phyloP scores from a whole-genome alignment of 92 coral and sea anemone genomes.

The Epizoanthus scotinus region DNA sequence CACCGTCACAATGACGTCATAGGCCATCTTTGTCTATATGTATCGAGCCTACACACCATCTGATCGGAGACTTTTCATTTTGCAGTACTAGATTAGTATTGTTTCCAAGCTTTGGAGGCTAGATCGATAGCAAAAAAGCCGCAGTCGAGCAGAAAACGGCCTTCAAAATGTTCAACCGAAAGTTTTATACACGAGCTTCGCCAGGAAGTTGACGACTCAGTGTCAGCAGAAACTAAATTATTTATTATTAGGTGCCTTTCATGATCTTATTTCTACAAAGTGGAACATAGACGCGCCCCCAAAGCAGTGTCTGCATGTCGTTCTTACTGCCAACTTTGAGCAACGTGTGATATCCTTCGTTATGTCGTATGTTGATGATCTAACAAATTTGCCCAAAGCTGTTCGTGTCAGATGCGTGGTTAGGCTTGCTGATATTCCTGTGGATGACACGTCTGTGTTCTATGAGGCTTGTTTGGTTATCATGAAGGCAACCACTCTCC shows the following conservation, averaged over 20 bases:
- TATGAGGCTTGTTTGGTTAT: neutral
- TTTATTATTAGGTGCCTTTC: neutral
- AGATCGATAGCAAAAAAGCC: too few relatives aligned
- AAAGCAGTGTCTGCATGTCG: too few relatives aligned
- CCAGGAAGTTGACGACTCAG: neutral
- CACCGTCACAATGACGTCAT: too few relatives aligned
- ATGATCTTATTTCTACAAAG: neutral
- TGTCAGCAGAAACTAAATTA: neutral
- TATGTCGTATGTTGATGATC: too few relatives aligned
- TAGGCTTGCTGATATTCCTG: neutral
- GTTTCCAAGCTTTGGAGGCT: too few relatives aligned
- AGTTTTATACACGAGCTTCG: neutral
- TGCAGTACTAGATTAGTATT: too few relatives aligned
- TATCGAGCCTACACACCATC: too few relatives aligned
- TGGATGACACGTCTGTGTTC: neutral
- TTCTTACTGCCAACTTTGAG: too few relatives aligned
- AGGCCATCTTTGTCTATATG: too few relatives aligned
- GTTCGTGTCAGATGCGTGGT: constrained; percentile 4
- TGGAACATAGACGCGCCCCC: too few relatives aligned
- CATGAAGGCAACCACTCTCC: neutral
- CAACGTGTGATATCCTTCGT: too few relatives aligned
- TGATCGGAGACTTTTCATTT: too few relatives aligned
- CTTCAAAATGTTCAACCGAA: neutral
- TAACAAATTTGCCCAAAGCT: neutral
- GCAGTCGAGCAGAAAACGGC: neutral